Base-by-base conservation (phyloP, 2,888 invertebrate genomes). In the Drosophila formosana region DNA sequence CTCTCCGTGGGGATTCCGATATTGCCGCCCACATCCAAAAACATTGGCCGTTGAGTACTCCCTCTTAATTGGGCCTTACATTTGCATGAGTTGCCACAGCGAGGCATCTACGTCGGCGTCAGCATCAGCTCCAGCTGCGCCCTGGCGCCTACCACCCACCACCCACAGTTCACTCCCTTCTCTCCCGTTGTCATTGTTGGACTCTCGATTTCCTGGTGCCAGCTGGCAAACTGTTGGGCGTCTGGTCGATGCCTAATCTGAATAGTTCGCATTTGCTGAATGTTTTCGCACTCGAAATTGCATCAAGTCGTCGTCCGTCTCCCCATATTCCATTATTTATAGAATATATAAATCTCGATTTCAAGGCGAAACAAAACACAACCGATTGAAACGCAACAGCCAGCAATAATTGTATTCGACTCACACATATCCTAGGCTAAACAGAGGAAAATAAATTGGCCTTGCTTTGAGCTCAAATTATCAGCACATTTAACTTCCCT, bases 341-440 rank as follows among this genome's bases (percentile, higher is more conserved):
- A 83, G 86, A 82, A 72, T 74, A 71, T 18, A 18, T 62, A 86
- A 86, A 82, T 86, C 86, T 80, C 56, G 69, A 80, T 76, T 84
- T 77, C 78, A 77, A 77, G 77, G 77, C 76, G 49, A 58, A 57
- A 51, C 39, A 25, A 32, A 51, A n/a, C 46, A 53, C 30, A 47
- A 23, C 3, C 3, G 5, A 28, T 37, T 32, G n/a, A 45, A 56
- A 25, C 11, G 8, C 8, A 25, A 13, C 7, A 25, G 25, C 7
- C 3, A 13, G n/a, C n/a, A 25, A 25, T 5, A 0, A n/a, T 28
- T 18, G 18, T 28, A 34, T 18, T 8, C 34, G 49, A 56, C 49
- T 26, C 13, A 4, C 6, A 50, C 8, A 43, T 64, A 64, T 34
- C 41, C 77, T 67, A 67, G 3, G 18, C 13, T 41, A 6, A 41